Evolutionary conservation across 2,113 vertebrate species (phyloP).

Genomic region (Saccopteryx leptura): DNA sequence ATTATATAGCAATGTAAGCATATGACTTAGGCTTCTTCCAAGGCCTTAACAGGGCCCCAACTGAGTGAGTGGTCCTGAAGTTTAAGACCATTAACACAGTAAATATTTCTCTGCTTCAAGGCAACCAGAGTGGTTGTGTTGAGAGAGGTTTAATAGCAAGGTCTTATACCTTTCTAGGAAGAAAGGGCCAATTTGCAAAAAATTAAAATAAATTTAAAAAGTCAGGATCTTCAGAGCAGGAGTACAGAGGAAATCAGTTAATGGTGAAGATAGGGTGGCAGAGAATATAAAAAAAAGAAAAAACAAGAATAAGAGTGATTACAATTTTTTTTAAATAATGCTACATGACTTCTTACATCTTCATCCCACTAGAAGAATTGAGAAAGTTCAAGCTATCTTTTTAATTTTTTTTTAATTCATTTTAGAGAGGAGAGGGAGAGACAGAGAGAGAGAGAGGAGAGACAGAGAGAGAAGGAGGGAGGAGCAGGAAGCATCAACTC

Average conservation of each 20-base stretch:
- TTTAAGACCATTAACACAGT: neutral
- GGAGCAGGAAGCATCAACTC: no score
- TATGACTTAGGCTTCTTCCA: neutral
- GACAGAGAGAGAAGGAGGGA: no score
- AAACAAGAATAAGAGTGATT: neutral
- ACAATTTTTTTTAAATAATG: neutral
- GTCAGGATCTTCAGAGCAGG: neutral
- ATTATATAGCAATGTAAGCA: neutral
- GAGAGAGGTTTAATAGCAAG: neutral
- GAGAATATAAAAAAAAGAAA: neutral
- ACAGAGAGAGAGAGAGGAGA: no score
- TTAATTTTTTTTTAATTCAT: no score
- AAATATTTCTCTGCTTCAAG: neutral
- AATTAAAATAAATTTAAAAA: neutral
- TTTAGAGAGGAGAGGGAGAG: no score
- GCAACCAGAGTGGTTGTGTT: neutral
- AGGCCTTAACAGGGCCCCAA: neutral
- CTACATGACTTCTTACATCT: neutral
- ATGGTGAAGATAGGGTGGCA: neutral
- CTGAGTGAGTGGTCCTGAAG: neutral
- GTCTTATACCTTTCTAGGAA: neutral
- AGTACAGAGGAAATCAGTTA: neutral
- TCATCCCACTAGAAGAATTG: neutral
- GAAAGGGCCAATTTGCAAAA: neutral
- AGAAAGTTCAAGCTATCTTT: neutral